Evolutionary conservation across 1,140 invertebrate genomes (phyloP).

Genomic region (Aphelenchoides besseyi): DNA sequence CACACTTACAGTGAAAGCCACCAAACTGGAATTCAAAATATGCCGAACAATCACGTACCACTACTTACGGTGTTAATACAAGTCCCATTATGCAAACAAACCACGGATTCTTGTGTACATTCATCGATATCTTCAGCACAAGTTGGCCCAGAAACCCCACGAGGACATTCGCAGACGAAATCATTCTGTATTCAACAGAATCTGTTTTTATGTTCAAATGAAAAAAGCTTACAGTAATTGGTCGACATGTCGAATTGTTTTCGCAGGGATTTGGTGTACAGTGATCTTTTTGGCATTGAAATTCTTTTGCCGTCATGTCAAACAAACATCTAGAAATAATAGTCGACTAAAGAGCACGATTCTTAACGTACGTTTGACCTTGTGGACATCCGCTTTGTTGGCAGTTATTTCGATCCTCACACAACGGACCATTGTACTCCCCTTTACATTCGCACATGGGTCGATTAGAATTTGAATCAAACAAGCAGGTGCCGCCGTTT

Average conservation of each 20-base stretch:
- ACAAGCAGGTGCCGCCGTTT: slow-evolving; percentile 21
- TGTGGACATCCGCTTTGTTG: slow-evolving; percentile 26
- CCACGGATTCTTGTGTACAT: slow-evolving; percentile 10
- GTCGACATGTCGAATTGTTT: slow-evolving; percentile 25
- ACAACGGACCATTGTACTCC: slow-evolving; percentile 16
- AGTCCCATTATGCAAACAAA: slow-evolving; percentile 21
- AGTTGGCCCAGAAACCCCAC: neutral
- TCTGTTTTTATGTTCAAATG: neutral
- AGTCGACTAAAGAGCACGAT: neutral
- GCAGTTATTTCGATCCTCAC: slow-evolving; percentile 6
- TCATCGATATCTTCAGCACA: slow-evolving; percentile 27
- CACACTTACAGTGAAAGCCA: slow-evolving; percentile 22
- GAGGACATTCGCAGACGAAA: slow-evolving; percentile 23
- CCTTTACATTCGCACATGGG: slow-evolving; percentile 10
- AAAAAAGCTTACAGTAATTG: slow-evolving; percentile 16
- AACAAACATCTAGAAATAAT: slow-evolving; percentile 21
- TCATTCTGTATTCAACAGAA: neutral
- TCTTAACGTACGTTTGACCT: slow-evolving; percentile 17
- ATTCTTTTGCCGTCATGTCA: neutral
- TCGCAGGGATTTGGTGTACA: slow-evolving; percentile 16
- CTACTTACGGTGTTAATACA: slow-evolving; percentile 8
- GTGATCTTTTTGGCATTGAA: slow-evolving; percentile 9
- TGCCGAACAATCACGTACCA: neutral
- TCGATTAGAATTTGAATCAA: slow-evolving; percentile 8
- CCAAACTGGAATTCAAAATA: neutral